phyloP scores from a whole-genome alignment of 2,113 vertebrate genomes.

The Furnarius figulus region DNA sequence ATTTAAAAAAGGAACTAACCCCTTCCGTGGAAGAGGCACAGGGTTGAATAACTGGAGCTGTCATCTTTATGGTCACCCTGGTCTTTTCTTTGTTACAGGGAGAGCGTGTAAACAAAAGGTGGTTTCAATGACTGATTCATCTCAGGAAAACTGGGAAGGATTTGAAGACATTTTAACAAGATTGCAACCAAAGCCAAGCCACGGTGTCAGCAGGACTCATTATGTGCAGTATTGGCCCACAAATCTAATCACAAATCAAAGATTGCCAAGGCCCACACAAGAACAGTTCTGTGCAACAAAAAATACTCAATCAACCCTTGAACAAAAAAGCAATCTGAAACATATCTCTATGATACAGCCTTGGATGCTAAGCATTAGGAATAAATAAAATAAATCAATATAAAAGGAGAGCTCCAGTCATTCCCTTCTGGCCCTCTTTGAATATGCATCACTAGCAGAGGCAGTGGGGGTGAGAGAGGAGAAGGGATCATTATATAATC shows the following conservation, averaged over 20 bases:
- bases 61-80: not conserved
- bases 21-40: not conserved
- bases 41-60: not conserved
- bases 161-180: not conserved
- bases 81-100: not conserved
- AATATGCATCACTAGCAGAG: not conserved
- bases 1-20: not conserved
- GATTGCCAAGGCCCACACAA: not conserved
- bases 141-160: not conserved
- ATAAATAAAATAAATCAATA: not conserved
- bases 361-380: not conserved
- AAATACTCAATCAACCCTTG: not conserved
- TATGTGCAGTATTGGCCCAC: not conserved
- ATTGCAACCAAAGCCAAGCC: not conserved
- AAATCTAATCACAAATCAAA: not conserved
- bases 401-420: not conserved
- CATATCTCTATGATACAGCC: not conserved
- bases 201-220: fast-evolving
- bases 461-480: not conserved
- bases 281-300: not conserved
- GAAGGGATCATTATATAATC: not conserved
- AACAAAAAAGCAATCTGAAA: not conserved
- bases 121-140: not conserved
- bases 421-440: not conserved
- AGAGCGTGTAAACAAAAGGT: not conserved